phyloP scores from a whole-genome alignment of 1,140 invertebrate genomes.

The Drosophila ananassae region DNA sequence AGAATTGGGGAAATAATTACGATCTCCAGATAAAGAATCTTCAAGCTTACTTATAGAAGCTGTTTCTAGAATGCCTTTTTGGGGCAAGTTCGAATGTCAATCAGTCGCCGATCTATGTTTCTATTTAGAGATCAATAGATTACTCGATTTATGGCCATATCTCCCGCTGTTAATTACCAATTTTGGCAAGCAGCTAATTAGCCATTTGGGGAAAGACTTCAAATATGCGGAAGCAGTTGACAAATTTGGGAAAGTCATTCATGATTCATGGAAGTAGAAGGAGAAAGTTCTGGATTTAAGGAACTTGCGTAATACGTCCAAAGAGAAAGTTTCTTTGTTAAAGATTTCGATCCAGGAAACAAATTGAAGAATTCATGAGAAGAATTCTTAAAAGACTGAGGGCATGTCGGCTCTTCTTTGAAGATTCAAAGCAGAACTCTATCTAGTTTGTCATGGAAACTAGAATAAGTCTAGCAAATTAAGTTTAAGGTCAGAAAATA shows the following conservation, averaged over 20 bases:
- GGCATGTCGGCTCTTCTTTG: background rate
- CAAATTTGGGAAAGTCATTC: constrained; percentile 26
- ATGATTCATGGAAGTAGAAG: constrained; percentile 20
- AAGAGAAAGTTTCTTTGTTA: constrained; percentile 53
- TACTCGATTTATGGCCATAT: constrained; percentile 36
- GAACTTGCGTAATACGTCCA: constrained; percentile 20
- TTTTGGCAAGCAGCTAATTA: constrained; percentile 69
- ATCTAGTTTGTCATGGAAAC: background rate
- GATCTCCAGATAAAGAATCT: constrained; percentile 24
- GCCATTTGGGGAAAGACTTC: constrained; percentile 47
- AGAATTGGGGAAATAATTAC: constrained; percentile 41
- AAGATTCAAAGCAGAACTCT: background rate
- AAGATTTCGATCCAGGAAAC: constrained; percentile 8
- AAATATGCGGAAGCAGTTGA: constrained; percentile 53
- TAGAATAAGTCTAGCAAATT: constrained; percentile 8
- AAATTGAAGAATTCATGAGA: background rate
- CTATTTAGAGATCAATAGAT: constrained; percentile 8
- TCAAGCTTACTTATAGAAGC: constrained; percentile 2
- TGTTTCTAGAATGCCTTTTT: constrained; percentile 47
- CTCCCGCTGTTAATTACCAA: constrained; percentile 60
- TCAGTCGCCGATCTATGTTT: constrained; percentile 52
- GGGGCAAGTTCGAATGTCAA: constrained; percentile 64
- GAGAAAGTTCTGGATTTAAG: constrained; percentile 53
- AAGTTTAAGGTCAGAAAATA: constrained; percentile 17
- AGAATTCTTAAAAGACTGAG: constrained; percentile 12